Base-by-base conservation (phyloP, 2,888 invertebrate genomes). In the Sminthurides aquaticus region DNA sequence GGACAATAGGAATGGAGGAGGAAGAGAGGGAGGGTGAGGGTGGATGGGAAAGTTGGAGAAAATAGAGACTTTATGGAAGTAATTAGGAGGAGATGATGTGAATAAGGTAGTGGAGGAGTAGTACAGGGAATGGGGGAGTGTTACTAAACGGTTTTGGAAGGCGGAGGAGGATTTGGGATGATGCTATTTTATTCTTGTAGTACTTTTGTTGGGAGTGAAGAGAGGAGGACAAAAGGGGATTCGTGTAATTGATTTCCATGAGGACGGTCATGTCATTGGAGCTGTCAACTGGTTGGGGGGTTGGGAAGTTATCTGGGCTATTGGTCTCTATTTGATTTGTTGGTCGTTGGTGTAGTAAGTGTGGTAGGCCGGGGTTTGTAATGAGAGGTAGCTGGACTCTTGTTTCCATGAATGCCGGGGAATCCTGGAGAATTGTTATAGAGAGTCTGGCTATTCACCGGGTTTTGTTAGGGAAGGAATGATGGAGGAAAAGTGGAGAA, bases 311-410 rank as follows among this genome's bases (percentile, higher is more conserved):
- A 58, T 64, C 58, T 58, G 27, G 24, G 52, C 58, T 64, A 64
- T 64, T 64, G 64, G 64, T 64, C 43, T 34, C 64, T 64, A 58
- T 64, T 64, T 64, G 64, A 64, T 64, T 64, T 59, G 43, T 34
- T 34, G 8, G 15, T 64, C 54, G 43, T 34, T 34, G 8, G 15
- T 34, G 43, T 34, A 34, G 43, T n/a, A n/a, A n/a, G n/a, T 34
- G 43, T 15, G 43, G 43, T 34, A 34, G 43, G 43, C 43, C 43
- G 43, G 15, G 15, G 15, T 34, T 34, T n/a, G n/a, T n/a, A n/a
- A n/a, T n/a, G n/a, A n/a, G n/a, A n/a, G n/a, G n/a, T n/a, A n/a
- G n/a, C n/a, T n/a, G n/a, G n/a, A n/a, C n/a, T n/a, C n/a, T n/a
- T n/a, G n/a, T n/a, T n/a, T n/a, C n/a, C n/a, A n/a, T n/a, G n/a